Evolutionary conservation across 2,888 invertebrate species (phyloP), one percentile per base, ranked within the genome.

Genomic region (Odontocolon sp.): DNA sequence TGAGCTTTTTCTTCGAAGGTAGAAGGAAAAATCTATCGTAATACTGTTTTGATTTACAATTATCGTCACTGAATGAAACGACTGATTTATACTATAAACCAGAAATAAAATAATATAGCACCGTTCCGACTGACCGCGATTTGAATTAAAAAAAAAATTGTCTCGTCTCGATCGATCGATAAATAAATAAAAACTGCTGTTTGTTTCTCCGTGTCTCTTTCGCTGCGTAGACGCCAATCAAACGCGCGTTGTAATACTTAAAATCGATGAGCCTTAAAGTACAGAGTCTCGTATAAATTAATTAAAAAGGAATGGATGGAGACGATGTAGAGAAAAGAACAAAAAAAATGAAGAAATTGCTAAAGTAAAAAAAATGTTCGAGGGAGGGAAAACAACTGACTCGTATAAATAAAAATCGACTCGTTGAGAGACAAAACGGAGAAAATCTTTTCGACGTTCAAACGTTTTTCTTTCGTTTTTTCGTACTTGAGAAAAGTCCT

Each of bases 221-320:
- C 72, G 28, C 59, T 61, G 71, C 71, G 76, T 33, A 59, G 76
- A 71, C 47, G 61, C 45, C 61, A 66, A 76, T 76, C 71, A 38
- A 64, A 64, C 69, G 75, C 69, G 40, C 36, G 38, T 33, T 69
- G 42, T 75, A 77, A 72, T 77, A 77, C 77, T 77, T 70, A 40
- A n/a, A n/a, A 61, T 56, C 70, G 67, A 78, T 61, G 56, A 67
- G 63, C 70, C 67, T 71, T 67, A 75, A 78, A 75, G 67, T 74
- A 78, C 67, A 70, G 70, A 78, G 71, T 74, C 69, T 74, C 54
- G 36, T 59, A 78, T 74, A 78, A 78, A 75, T 74, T 70, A 78
- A 75, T 63, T 38, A 64, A 75, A 56, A 71, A 75, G 71, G 71
- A 75, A 78, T 71, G 78, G 38, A 78, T 16, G 67, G 52, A 67